Percentiles rank a stretch among this genome's conserved stretches.
Conservation (phyloP, 2,888 invertebrate species). For the Agrochola litura region DNA sequence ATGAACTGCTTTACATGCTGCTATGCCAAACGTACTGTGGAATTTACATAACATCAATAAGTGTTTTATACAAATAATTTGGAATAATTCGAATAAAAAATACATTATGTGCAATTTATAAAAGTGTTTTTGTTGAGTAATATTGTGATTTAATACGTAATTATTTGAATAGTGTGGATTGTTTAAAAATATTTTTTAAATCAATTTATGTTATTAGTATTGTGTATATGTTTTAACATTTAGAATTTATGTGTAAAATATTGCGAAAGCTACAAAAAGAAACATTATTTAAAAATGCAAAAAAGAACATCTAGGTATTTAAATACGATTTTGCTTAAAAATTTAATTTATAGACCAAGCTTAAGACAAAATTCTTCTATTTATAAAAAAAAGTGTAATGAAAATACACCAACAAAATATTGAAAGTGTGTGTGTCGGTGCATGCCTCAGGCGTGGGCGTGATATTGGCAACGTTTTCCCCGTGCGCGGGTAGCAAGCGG, state of each 20-base stretch:
- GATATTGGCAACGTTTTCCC: slow-evolving; percentile 86
- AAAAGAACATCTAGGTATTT: not conserved
- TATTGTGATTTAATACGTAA: slow-evolving; percentile 18
- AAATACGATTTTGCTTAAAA: slow-evolving; percentile 15
- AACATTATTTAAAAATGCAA: slow-evolving; percentile 1
- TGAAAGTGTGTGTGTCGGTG: slow-evolving; percentile 44
- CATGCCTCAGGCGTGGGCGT: slow-evolving; percentile 59
- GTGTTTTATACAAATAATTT: slow-evolving; percentile 59
- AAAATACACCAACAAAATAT: slow-evolving; percentile 34
- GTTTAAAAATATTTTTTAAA: not conserved
- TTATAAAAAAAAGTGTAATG: slow-evolving; percentile 19
- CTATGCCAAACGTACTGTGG: slow-evolving; percentile 54
- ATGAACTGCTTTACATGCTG: slow-evolving; percentile 57
- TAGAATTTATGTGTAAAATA: slow-evolving; percentile 2
- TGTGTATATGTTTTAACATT: not conserved
- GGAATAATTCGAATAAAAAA: slow-evolving; percentile 31
- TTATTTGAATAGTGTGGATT: slow-evolving; percentile 8
- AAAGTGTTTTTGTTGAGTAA: slow-evolving; percentile 31
- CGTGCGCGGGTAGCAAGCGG: slow-evolving; percentile 71
- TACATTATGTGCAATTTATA: slow-evolving; percentile 43
- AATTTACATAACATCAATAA: slow-evolving; percentile 37
- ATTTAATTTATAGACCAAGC: slow-evolving; percentile 7
- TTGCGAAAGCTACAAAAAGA: slow-evolving; percentile 2
- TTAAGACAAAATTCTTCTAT: slow-evolving; percentile 1
- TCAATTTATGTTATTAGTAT: not conserved